Evolutionary conservation across 2,113 vertebrate genomes (phyloP), one percentile per base, ranked within the genome.

Genomic region (Ochotona princeps): DNA sequence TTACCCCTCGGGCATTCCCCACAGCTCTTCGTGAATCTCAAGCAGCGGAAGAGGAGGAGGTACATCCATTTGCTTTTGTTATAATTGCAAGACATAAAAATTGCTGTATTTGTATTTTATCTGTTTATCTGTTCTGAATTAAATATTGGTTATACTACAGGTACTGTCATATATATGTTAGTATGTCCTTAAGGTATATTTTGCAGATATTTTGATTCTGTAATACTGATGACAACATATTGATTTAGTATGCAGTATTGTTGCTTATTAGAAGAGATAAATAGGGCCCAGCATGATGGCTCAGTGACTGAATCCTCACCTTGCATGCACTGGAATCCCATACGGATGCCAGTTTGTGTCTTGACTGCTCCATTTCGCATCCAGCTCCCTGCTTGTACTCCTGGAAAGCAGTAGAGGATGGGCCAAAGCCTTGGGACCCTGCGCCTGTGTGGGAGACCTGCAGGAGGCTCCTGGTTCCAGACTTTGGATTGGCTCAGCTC

Each of bases 1-100:
- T 99, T 72, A 99, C 99, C 0, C 98, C 99, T 26, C 97, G 99
- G 15, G 98, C 98, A 38, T 99, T 99, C 94, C 99, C 99, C 26
- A 99, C 99, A 2, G 98, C 99, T 6, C 97, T 99, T 23, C 97
- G 99, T 76, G 99, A 99, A 95, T 99, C 99, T 23, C 97, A 95
- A 0, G 30, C 98, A 0, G 96, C 97, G 9, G 99, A 99, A 95
- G 99, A 99, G 79, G 99, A 99, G 78, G 99, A 99, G 98, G 99
- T 99, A 89, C 91, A 76, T 49, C 26, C 32, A 57, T 10, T n/a
- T 91, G 14, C 44, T 61, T 63, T 13, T 90, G 49, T 60, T 67
- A 21, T 12, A 72, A 1, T 63, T 72, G 60, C 8, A n/a, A 38
- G 32, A 93, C 20, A 72, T 85, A 26, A 75, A 49, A 49, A 70